A percentile compares a stretch with the other conserved stretches of the same genome.
Conservation (phyloP, 1,140 invertebrate species). For the Brachionus paranguensis region DNA sequence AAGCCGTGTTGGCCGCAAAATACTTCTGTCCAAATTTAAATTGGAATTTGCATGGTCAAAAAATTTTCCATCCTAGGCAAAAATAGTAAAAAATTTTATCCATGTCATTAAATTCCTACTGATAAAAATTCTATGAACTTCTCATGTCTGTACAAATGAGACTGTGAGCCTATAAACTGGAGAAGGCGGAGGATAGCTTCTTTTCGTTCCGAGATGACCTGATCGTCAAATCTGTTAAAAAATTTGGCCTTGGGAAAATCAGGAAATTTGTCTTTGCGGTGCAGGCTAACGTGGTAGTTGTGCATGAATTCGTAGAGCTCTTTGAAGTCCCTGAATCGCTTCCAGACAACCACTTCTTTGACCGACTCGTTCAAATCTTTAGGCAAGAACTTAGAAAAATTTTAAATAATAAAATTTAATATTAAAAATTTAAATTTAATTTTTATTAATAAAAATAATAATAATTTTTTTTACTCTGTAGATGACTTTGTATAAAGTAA, state of each 20-base stretch:
- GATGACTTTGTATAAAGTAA: constrained; percentile 14
- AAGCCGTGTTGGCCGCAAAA: neutral
- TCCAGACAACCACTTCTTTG: constrained; percentile 32
- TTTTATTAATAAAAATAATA: too few species aligned
- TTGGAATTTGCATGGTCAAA: neutral
- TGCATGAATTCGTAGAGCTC: neutral
- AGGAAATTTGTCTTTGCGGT: constrained; percentile 35
- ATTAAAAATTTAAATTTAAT: neutral
- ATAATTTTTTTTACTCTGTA: neutral
- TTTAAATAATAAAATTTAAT: neutral
- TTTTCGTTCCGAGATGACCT: neutral
- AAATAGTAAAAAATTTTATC: neutral
- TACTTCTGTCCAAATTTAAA: neutral
- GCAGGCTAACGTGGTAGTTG: constrained; percentile 8
- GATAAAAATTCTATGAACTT: constrained; percentile 38
- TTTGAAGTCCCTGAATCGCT: constrained; percentile 24
- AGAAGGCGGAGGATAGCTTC: neutral
- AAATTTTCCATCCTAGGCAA: constrained; percentile 14
- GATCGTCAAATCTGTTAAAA: constrained; percentile 23
- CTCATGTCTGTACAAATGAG: constrained; percentile 23
- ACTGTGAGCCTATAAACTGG: constrained; percentile 29
- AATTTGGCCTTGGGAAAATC: constrained; percentile 27
- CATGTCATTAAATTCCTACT: neutral
- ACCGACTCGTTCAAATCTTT: constrained; percentile 30
- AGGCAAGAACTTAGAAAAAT: neutral